phyloP scores from a whole-genome alignment of 2,888 invertebrate genomes.

The Callimorpha dominula region DNA sequence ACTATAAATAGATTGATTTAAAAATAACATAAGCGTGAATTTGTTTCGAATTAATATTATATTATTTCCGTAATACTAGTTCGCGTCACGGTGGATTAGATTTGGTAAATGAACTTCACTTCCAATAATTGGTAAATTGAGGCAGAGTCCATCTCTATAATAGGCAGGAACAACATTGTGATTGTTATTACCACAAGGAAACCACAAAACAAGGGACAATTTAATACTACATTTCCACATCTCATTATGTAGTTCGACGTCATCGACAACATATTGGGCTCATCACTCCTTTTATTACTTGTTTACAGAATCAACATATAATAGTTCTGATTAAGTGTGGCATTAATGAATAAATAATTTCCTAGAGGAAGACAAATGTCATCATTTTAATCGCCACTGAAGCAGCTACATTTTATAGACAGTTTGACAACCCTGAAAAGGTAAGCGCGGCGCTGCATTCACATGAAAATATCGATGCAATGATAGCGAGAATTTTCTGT shows the following conservation, averaged over 20 bases:
- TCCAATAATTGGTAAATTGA: too few species aligned
- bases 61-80: too few species aligned
- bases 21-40: too few species aligned
- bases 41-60: too few species aligned
- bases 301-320: not conserved
- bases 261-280: constrained; percentile 4
- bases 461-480: constrained; percentile 64
- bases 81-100: not conserved
- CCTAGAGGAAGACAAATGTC: not conserved
- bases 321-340: not conserved
- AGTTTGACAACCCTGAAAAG: constrained; percentile 52
- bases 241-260: constrained; percentile 6
- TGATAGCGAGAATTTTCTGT: constrained; percentile 63
- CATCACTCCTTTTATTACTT: constrained; percentile 13
- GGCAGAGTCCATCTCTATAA: too few species aligned
- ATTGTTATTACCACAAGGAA: constrained; percentile 17
- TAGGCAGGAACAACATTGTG: not conserved
- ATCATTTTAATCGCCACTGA: constrained; percentile 4
- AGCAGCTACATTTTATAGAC: constrained; percentile 7
- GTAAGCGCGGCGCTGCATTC: constrained; percentile 54
- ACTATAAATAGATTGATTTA: too few species aligned
- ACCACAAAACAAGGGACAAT: constrained; percentile 8
- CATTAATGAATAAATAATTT: not conserved
- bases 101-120: not conserved
- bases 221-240: constrained; percentile 13